Evolutionary conservation across 2,888 invertebrate genomes (phyloP), one percentile per base, ranked within the genome.

Genomic region (Torymus texanus): DNA sequence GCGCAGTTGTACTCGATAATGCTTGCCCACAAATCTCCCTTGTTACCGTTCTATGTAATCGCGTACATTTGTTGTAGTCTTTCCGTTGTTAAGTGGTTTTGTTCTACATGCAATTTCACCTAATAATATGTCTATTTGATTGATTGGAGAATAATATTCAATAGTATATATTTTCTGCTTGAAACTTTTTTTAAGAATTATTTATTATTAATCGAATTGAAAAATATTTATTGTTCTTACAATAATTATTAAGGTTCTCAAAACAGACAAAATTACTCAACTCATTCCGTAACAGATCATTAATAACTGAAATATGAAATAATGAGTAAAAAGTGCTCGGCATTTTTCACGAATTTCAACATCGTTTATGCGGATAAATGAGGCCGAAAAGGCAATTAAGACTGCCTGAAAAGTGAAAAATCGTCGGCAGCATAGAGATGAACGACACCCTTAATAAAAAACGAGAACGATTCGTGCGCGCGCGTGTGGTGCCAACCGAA

Each of bases 291-390:
- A 1, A 21, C 53, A 2, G 50, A 66, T 13, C 51, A 66, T 55
- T 66, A 29, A 29, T 63, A 63, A 10, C 14, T n/a, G 41, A 63
- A 61, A 71, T 61, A 71, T 21, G 18, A 51, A 66, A 18, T 41
- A 72, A 72, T 56, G 55, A 63, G 66, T 10, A 51, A 24, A 68
- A 24, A 21, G n/a, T n/a, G 13, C 2, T 8, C 12, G 13, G 2
- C 24, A 77, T 58, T 24, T 13, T 53, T 70, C 29, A 66, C 24
- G 18, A 55, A 67, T 78, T 78, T 72, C 78, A 63, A 78, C 68
- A 68, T 74, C 73, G 29, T 78, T 74, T 63, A 74, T 16, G n/a
- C 18, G 74, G n/a, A 66, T 78, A 73, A 78, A 78, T 68, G 78
- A 50, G 63, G 62, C 74, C 56, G 58, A 74, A 58, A 62, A 61